Base-by-base conservation (phyloP, 2,888 invertebrate species). In the Gandaritis pyraliata region DNA sequence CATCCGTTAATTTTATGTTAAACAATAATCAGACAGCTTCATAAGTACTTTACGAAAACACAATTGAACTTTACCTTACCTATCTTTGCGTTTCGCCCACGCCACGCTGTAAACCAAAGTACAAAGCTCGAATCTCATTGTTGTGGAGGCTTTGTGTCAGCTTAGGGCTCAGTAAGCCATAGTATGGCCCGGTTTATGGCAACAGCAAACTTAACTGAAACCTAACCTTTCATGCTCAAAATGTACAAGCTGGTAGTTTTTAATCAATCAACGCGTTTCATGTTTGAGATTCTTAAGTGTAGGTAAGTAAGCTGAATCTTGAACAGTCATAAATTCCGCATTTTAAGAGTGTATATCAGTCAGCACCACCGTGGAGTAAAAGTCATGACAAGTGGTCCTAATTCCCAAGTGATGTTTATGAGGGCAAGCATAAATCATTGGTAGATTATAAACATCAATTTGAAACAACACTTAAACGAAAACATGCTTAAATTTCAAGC, bases 301-400 rank as follows among this genome's bases (percentile, higher is more conserved):
- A 23, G 23, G 23, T 23, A 23, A 23, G 23, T 16, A 3, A 38
- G 43, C 60, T 51, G 60, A 60, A 57, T 58, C 60, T 63, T 61
- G 57, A 65, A 61, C 13, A 70, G 66, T 65, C 61, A 69, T 77
- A 73, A 79, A 76, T 82, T 77, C 61, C 61, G 66, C 75, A 78
- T 70, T 83, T 85, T 81, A 84, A 73, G 80, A 78, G 65, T 71
- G 61, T 51, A 75, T 81, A 81, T 83, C 81, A 82, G 76, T 83
- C 81, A 82, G 76, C 81, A 72, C 61, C 81, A 72, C 61, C 66
- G 61, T 64, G 75, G 61, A 78, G 82, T 77, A 79, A 81, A 76
- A 75, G 15, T 69, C 69, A 77, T 75, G 78, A 70, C 74, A 78
- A 79, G 72, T 69, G 61, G 76, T 77, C 47, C 29, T 75, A 72